Evolutionary conservation across 2,888 invertebrate species (phyloP), one percentile per base, ranked within the genome.

Genomic region (Glyphotaelius pellucidus): DNA sequence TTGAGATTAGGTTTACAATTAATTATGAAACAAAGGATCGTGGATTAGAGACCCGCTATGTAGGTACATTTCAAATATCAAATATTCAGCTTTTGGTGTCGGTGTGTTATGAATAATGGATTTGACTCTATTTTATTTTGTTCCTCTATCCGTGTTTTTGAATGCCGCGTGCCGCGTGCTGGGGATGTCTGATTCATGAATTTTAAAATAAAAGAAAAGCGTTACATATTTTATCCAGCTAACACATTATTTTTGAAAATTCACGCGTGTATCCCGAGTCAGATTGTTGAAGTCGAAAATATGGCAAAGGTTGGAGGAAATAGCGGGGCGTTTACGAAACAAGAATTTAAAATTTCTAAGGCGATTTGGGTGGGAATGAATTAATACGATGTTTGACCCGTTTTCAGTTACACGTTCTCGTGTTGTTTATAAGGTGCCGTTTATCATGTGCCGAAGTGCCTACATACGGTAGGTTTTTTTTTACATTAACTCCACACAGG

Each of bases 81-180:
- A 89, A 90, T 81, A 84, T 83, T 91, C 83, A 80, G 90, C 38
- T 89, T 83, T 42, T 52, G 89, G 91, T 91, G 80, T 91, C 52
- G 42, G 25, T 35, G 35, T 30, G 90, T 89, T 19, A 90, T 91
- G 91, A 91, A 91, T 91, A 91, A 91, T 91, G 91, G 89, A 91
- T 91, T 85, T 89, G 84, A 35, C 52, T 67, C 86, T 90, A 79
- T 90, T 89, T 90, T 79, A 80, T 86, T 86, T 90, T 80, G n/a
- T 85, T 86, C 19, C 25, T 52, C 42, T 79, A 11, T 83, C 90
- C 52, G 52, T 67, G 84, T 90, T 80, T 80, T 32, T 52, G 83
- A 52, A 67, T 84, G 52, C 84, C 90, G 90, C 90, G 84, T 67
- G 52, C 84, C 90, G 84, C 90, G 84, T 67, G 83, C 67, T 25